Evolutionary conservation across 1,140 invertebrate species (phyloP).

Genomic region (Bombyx mandarina): DNA sequence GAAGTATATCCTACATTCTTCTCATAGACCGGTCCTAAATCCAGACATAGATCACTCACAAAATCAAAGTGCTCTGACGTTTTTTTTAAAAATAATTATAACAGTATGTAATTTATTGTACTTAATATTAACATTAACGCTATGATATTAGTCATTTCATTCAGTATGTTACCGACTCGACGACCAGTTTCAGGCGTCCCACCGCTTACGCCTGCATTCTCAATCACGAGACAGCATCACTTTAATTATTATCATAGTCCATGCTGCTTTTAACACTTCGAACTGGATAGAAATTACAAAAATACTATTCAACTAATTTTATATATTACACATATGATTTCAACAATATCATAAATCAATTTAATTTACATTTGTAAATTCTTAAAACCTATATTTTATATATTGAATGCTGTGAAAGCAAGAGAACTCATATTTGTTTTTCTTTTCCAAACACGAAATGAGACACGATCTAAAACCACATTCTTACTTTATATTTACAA

Average conservation of each 20-base stretch:
- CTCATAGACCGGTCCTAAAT: constrained; percentile 39
- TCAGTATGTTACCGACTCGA: constrained; percentile 2
- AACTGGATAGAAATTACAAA: constrained; percentile 54
- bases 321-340: constrained; percentile 61
- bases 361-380: constrained; percentile 60
- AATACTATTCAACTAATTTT: constrained; percentile 60
- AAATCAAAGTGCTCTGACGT: constrained; percentile 50
- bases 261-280: constrained; percentile 8
- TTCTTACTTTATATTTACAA: constrained; percentile 17
- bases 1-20: constrained; percentile 44
- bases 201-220: neutral
- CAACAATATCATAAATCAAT: constrained; percentile 62
- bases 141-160: constrained; percentile 25
- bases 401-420: constrained; percentile 36
- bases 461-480: neutral
- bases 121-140: constrained; percentile 54
- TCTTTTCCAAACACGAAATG: too few species aligned
- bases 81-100: constrained; percentile 41
- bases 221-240: constrained; percentile 26
- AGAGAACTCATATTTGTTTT: constrained; percentile 1
- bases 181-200: neutral
- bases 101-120: constrained; percentile 45
- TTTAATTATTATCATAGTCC: constrained; percentile 19
- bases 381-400: constrained; percentile 24
- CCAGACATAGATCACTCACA: constrained; percentile 47